These are phyloP conservation scores for Cynoglossus semilaevis DNA, from an alignment of 2,113 vertebrate species.

Conservation along the genomic window DNA sequence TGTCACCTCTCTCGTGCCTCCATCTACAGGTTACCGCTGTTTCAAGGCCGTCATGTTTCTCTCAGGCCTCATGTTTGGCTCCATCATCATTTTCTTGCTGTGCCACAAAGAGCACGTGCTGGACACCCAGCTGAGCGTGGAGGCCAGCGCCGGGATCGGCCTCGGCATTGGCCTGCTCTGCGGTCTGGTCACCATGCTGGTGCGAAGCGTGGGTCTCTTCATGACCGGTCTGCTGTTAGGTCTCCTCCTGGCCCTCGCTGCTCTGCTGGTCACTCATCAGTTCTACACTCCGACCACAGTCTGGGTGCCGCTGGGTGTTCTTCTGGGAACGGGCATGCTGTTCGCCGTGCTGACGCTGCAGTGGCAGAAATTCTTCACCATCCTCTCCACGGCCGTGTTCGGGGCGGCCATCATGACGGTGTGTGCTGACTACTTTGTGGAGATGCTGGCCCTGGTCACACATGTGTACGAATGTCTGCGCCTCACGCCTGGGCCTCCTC, in stretches of 20 bases:
- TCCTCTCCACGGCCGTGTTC: constrained; percentile 82
- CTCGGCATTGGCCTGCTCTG: constrained; percentile 87
- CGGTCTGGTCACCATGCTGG: constrained; percentile 87
- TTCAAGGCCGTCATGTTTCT: constrained; percentile 93
- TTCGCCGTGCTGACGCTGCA: constrained; percentile 84
- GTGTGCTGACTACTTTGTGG: constrained; percentile 84
- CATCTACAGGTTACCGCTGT: constrained; percentile 82
- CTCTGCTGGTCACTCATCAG: constrained; percentile 78
- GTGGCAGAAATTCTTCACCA: constrained; percentile 84
- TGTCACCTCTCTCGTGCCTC: background rate
- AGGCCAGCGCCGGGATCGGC: constrained; percentile 84
- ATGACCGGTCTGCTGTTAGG: constrained; percentile 87
- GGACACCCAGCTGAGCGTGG: constrained; percentile 87
- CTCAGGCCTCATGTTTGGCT: constrained; percentile 86
- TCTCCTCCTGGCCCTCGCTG: constrained; percentile 79
- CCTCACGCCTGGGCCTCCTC: constrained; percentile 68
- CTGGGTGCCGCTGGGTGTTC: constrained; percentile 83
- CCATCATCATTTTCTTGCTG: constrained; percentile 84
- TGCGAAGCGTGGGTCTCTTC: constrained; percentile 88
- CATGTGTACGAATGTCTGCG: constrained; percentile 79
- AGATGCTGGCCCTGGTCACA: constrained; percentile 78
- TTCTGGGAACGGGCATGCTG: constrained; percentile 82
- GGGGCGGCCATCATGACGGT: constrained; percentile 83
- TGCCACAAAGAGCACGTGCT: constrained; percentile 87
- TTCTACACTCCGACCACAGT: constrained; percentile 81